A percentile compares a stretch with the other conserved stretches of the same genome.
Conservation (phyloP, 2,888 invertebrate genomes). For the Odontocolon sp. region DNA sequence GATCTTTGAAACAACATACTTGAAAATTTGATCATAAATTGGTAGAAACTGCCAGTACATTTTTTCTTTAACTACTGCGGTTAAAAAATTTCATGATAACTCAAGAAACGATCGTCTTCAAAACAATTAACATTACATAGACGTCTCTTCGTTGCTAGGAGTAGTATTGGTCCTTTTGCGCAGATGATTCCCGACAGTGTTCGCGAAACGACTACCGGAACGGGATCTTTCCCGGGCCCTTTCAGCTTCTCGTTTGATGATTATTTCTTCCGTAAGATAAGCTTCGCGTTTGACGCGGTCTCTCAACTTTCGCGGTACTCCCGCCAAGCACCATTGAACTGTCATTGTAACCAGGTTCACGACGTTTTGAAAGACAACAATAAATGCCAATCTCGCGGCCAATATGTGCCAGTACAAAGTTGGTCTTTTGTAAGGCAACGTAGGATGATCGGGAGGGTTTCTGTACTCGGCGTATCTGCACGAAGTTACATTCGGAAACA, state of each 20-base stretch:
- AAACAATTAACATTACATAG: slow-evolving; percentile 5
- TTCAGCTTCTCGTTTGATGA: slow-evolving; percentile 87
- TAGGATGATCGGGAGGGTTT: slow-evolving; percentile 84
- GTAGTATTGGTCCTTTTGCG: slow-evolving; percentile 53
- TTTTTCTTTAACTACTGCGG: too few relatives aligned
- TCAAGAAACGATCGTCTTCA: too few relatives aligned
- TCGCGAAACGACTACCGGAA: slow-evolving; percentile 58
- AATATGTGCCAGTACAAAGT: slow-evolving; percentile 95
- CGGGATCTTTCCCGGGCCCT: slow-evolving; percentile 78
- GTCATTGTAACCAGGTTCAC: slow-evolving; percentile 87
- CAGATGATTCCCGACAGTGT: slow-evolving; percentile 59
- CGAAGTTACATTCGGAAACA: slow-evolving; percentile 71
- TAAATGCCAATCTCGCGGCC: slow-evolving; percentile 94
- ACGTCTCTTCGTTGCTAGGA: slow-evolving; percentile 24
- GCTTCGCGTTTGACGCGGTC: slow-evolving; percentile 88
- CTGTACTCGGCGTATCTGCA: slow-evolving; percentile 92
- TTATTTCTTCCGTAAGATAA: slow-evolving; percentile 87
- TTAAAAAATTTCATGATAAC: too few relatives aligned
- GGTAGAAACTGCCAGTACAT: too few relatives aligned
- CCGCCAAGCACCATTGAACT: slow-evolving; percentile 90
- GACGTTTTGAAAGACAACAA: slow-evolving; percentile 89
- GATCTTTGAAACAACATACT: too few relatives aligned
- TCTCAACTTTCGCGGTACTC: slow-evolving; percentile 86
- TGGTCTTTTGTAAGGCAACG: slow-evolving; percentile 85
- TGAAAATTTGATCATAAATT: too few relatives aligned